These are phyloP conservation scores for Nesoenas mayeri DNA, from an alignment of 2,113 vertebrate species.

Conservation along the genomic window DNA sequence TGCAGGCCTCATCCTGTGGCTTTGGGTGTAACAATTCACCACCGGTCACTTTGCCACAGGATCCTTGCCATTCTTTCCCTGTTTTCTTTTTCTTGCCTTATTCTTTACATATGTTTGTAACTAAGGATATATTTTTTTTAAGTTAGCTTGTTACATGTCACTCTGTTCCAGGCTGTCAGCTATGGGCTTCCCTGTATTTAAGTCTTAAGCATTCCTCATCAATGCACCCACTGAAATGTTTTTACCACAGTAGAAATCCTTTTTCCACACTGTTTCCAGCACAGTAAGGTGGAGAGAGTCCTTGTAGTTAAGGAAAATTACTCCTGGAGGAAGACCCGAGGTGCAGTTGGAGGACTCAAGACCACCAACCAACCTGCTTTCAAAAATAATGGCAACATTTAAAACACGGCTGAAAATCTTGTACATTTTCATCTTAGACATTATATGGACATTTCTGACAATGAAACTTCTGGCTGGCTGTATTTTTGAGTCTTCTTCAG, in stretches of 20 bases:
- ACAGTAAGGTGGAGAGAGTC: neutral
- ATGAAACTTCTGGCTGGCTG: neutral
- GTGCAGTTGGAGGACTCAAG: neutral
- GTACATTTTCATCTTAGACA: neutral
- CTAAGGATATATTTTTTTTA: too few relatives aligned
- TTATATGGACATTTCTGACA: neutral
- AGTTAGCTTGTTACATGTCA: conserved; percentile 33
- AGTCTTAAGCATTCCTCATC: conserved; percentile 42
- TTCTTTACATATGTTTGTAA: conserved; percentile 65
- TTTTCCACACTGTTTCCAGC: neutral
- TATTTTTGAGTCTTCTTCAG: conserved; percentile 7
- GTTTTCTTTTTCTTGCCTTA: conserved; percentile 59
- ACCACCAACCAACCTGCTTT: neutral
- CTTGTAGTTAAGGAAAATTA: conserved; percentile 3
- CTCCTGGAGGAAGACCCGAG: neutral
- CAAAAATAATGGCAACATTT: neutral
- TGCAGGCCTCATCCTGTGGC: conserved; percentile 4
- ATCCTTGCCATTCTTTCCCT: conserved; percentile 34
- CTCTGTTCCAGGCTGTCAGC: conserved; percentile 38
- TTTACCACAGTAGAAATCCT: neutral
- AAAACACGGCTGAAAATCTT: neutral
- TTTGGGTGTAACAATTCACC: conserved; percentile 40
- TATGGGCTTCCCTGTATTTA: neutral
- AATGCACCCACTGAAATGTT: neutral
- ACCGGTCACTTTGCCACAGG: conserved; percentile 25